Base-by-base conservation (phyloP, 2,797 vertebrate species). In the Silurus lanzhouensis region DNA sequence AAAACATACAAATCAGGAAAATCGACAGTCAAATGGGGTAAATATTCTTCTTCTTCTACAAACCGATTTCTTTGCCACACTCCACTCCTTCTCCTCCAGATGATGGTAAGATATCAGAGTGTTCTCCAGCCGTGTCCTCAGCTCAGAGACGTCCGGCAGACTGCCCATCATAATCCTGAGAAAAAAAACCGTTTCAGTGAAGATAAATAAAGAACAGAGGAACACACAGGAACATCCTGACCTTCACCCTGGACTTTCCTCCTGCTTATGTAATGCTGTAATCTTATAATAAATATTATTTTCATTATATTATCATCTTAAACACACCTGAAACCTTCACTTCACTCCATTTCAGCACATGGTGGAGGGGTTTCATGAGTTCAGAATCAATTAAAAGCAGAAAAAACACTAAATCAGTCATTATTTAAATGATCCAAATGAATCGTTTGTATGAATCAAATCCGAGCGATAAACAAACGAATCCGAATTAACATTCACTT, bases 51-150 rank as follows among this genome's bases (percentile, higher is more conserved):
- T 76, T 27, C 1, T 63, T 14, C 0, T 5, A 88, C 86, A 67
- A 20, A 90, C 91, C 25, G 77, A 75, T 81, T 89, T 89, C 67
- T 91, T 91, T 2, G 84, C 75, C 17, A 89, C 5, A 31, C 68
- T 90, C 91, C 91, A 91, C 17, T 91, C 85, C 5, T 60, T 38
- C 13, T 85, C 84, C 6, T 58, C 63, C 38, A 89, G 83, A 25
- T 52, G 44, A 22, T 91, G 90, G 52, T 90, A 89, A 1, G 83
- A 88, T 10, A 88, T 64, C 0, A 91, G 86, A 1, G 86, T 89
- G 10, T 90, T 87, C 64, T 89, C 84, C 61, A 91, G 72, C 12
- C 80, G 79, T 3, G 86, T 68, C 46, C 83, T 88, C 79, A 90
- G 58, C 58, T 86, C 85, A 75, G 44, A 55, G 8, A 87, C 31